Evolutionary conservation across 2,888 invertebrate species (phyloP).

Genomic region (Melinopterus prodromus): DNA sequence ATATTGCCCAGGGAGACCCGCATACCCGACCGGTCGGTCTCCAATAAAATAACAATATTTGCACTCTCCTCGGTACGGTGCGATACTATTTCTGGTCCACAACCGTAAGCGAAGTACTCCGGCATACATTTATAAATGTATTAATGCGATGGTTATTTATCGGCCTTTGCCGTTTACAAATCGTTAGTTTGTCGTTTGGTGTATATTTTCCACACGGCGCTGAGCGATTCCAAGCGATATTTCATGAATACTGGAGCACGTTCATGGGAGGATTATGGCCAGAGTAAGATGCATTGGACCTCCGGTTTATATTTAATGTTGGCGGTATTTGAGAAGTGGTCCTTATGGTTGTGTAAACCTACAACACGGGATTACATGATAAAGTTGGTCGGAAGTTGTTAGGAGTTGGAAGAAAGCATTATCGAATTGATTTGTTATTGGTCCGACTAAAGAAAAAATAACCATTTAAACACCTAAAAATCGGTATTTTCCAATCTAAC

Average conservation of each 20-base stretch:
- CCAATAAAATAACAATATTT: slow-evolving; percentile 4
- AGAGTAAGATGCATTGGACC: not conserved
- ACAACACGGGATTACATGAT: too few relatives aligned
- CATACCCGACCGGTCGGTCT: not conserved
- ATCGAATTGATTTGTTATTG: too few relatives aligned
- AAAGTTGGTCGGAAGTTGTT: too few relatives aligned
- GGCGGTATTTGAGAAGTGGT: not conserved
- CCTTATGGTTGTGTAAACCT: too few relatives aligned
- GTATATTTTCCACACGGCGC: not conserved
- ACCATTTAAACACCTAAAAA: too few relatives aligned
- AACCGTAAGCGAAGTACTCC: not conserved
- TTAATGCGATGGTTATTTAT: slow-evolving; percentile 4
- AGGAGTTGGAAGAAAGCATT: too few relatives aligned
- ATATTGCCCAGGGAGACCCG: not conserved
- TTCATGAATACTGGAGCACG: not conserved
- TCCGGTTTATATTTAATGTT: not conserved
- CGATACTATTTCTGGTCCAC: not conserved
- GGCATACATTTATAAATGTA: not conserved
- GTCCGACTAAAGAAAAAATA: too few relatives aligned
- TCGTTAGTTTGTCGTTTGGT: slow-evolving; percentile 4
- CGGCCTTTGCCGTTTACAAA: not conserved
- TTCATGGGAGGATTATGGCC: not conserved
- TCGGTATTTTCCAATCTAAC: too few relatives aligned
- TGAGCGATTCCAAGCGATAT: not conserved
- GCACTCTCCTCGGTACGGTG: not conserved